These are phyloP conservation scores for Phymorhynchus buccinoides DNA, from an alignment of 1,140 invertebrate species.

Conservation along the genomic window DNA sequence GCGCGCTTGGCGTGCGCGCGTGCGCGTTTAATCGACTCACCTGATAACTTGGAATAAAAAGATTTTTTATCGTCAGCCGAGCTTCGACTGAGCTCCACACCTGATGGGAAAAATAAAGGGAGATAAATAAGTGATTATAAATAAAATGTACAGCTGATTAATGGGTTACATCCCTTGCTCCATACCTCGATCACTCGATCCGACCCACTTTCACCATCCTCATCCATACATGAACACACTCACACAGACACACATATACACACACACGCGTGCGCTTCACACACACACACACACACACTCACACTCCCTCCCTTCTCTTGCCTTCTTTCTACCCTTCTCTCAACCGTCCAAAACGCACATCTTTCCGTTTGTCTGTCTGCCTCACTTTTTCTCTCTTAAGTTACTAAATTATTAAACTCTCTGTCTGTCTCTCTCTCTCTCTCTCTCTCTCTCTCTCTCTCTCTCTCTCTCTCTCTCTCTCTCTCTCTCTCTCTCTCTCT, in stretches of 20 bases:
- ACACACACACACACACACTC: constrained; percentile 12
- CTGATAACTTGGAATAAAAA: constrained; percentile 26
- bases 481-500: too few species aligned
- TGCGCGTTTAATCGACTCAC: not conserved
- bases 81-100: constrained; percentile 21
- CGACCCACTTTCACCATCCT: not conserved
- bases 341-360: too few species aligned
- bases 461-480: too few species aligned
- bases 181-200: not conserved
- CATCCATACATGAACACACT: not conserved
- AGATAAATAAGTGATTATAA: not conserved
- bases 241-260: not conserved
- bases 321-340: not conserved
- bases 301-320: not conserved
- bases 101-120: not conserved
- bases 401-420: too few species aligned
- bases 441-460: too few species aligned
- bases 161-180: not conserved
- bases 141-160: not conserved
- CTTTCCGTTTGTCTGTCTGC: too few species aligned
- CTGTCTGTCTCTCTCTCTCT: too few species aligned
- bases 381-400: too few species aligned
- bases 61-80: not conserved
- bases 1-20: not conserved
- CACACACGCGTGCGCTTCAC: not conserved